Evolutionary conservation across 1,140 invertebrate genomes (phyloP).

Genomic region (Lasioglossum baleicum): DNA sequence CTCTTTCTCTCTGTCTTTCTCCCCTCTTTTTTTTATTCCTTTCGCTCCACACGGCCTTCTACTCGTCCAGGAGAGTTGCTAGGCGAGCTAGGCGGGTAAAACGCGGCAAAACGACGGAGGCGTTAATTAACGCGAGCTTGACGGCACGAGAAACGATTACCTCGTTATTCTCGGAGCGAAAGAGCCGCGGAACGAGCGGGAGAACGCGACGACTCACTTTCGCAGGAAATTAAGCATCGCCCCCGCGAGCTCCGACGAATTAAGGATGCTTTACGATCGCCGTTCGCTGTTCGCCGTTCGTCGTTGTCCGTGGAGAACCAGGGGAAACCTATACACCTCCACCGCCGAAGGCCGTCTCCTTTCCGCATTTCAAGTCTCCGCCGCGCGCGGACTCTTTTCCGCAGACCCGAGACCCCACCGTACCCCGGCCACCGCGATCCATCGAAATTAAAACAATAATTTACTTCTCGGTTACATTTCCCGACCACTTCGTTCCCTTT

Average conservation of each 20-base stretch:
- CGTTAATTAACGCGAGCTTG: conserved; percentile 47
- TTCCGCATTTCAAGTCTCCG: too few species aligned
- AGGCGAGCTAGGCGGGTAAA: not conserved
- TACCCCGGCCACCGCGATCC: conserved; percentile 42
- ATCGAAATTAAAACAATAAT: conserved; percentile 77
- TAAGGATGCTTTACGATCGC: conserved; percentile 72
- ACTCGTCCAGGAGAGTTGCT: too few species aligned
- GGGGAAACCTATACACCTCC: not conserved
- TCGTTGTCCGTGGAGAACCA: conserved; percentile 16
- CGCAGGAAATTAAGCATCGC: conserved; percentile 53
- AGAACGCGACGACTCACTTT: conserved; percentile 42
- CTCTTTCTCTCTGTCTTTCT: not conserved
- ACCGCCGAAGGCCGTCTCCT: not conserved
- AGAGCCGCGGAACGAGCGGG: conserved; percentile 33
- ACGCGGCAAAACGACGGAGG: conserved; percentile 41
- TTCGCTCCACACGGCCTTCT: too few species aligned
- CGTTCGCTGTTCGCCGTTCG: conserved; percentile 1
- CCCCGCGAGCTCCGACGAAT: conserved; percentile 63
- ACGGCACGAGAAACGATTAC: conserved; percentile 48
- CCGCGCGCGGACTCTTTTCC: not conserved
- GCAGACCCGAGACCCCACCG: conserved; percentile 18
- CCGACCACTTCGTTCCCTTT: not conserved
- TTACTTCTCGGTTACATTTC: conserved; percentile 64
- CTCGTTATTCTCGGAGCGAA: conserved; percentile 42
- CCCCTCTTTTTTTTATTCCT: not conserved